phyloP scores from a whole-genome alignment of 2,888 invertebrate species.

The Brachyopa scutellaris region DNA sequence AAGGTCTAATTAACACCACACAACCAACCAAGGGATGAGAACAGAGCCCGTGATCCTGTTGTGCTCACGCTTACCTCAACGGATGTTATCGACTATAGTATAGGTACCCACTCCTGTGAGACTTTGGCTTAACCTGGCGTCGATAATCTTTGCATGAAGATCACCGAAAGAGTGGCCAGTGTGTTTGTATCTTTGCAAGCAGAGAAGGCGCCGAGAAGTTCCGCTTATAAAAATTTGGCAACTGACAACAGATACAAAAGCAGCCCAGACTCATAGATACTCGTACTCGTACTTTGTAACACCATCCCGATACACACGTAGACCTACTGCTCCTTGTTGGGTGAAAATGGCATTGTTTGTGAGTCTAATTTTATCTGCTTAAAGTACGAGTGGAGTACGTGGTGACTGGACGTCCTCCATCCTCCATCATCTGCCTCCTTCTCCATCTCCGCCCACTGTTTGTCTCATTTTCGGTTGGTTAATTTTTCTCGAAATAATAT shows the following conservation, averaged over 20 bases:
- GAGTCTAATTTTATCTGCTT: conserved; percentile 55
- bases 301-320: conserved; percentile 15
- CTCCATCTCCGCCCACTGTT: background rate
- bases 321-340: background rate
- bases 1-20: conserved; percentile 78
- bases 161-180: conserved; percentile 44
- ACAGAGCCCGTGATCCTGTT: conserved; percentile 71
- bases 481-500: conserved; percentile 68
- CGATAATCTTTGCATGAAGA: conserved; percentile 60
- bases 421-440: background rate
- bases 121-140: background rate
- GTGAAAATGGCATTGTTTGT: conserved; percentile 22
- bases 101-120: conserved; percentile 1
- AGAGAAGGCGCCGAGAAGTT: conserved; percentile 54
- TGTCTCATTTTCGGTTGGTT: conserved; percentile 69
- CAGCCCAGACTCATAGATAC: background rate
- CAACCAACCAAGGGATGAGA: conserved; percentile 52
- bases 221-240: conserved; percentile 24
- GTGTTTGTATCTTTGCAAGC: background rate
- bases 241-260: conserved; percentile 39
- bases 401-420: conserved; percentile 44
- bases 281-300: conserved; percentile 8
- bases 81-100: conserved; percentile 55
- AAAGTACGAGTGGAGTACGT: conserved; percentile 60
- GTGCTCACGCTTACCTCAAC: conserved; percentile 60